Evolutionary conservation across 2,797 vertebrate species (phyloP), one percentile per base, ranked within the genome.

Genomic region (Loris lydekkerianus): DNA sequence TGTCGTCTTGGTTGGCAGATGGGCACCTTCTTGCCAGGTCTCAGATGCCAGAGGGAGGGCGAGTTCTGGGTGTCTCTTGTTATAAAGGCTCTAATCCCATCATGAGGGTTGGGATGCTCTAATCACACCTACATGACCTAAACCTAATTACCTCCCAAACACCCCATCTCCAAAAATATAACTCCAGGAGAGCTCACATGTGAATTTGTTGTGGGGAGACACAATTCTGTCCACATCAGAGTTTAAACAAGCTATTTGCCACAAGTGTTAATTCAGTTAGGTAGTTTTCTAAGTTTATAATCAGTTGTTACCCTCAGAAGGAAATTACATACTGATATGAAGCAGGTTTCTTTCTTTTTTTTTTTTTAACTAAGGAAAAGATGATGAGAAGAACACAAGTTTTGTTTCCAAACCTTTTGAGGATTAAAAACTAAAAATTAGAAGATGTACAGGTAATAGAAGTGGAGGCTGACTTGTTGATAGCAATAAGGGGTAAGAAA

Each of bases 321-420:
- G 17, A 93, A 86, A 25, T 29, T 21, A 83, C 3, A 67, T 73
- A 20, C n/a, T 31, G 65, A 77, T 89, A 78, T 11, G 5, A 76
- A 83, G 25, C 40, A 21, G 10, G 31, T 6, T 7, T 67, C 34
- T 34, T 34, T 34, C 34, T 34, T 67, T 31, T 65, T 85, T 73
- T 83, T 80, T 73, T 83, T 83, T 92, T 43, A 53, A 92, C 58
- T 81, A 77, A 95, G 77, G 25, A 56, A 84, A 60, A 78, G 20
- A 81, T 92, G 82, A 86, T 86, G 76, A 83, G 75, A 49, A 25
- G 37, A 90, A 53, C 13, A 56, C 34, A 20, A 49, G 23, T 77
- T 73, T 78, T 3, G 53, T 89, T 86, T 77, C 5, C 4, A 82
- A 6, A 18, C 7, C 6, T 60, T 86, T 23, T 34, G 13, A 73